phyloP scores from a whole-genome alignment of 2,888 invertebrate genomes.

The Ctena decussata region DNA sequence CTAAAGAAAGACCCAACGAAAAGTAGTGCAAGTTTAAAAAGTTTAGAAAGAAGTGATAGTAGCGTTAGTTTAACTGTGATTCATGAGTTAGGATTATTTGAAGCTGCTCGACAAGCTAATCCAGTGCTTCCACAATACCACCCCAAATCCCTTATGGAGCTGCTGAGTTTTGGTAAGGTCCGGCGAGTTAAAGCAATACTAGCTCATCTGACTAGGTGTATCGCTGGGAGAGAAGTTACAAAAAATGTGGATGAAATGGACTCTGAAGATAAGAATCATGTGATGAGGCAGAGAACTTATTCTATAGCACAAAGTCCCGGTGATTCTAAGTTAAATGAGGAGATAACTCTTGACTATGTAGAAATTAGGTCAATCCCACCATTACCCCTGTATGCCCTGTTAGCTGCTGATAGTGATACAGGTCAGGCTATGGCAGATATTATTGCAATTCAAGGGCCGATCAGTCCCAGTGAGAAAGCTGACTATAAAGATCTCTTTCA shows the following conservation, averaged over 20 bases:
- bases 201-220: constrained; percentile 96
- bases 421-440: constrained; percentile 69
- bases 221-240: constrained; percentile 81
- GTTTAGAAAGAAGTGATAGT: constrained; percentile 79
- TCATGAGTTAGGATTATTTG: constrained; percentile 91
- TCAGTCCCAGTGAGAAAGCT: constrained; percentile 54
- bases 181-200: constrained; percentile 99
- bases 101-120: constrained; percentile 98
- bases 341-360: constrained; percentile 88
- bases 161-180: constrained; percentile 98
- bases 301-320: constrained; percentile 69
- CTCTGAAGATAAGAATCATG: constrained; percentile 63
- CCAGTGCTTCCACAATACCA: constrained; percentile 99
- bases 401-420: constrained; percentile 93
- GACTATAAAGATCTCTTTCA: constrained; percentile 96
- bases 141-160: constrained; percentile 99
- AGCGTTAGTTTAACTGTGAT: constrained; percentile 80
- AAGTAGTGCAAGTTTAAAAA: constrained; percentile 48
- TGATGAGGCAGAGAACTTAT: constrained; percentile 64
- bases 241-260: constrained; percentile 70
- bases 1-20: constrained; percentile 51
- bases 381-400: constrained; percentile 97
- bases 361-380: constrained; percentile 99
- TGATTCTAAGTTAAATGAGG: constrained; percentile 71
- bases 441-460: constrained; percentile 37